Base-by-base conservation (phyloP, 2,888 invertebrate species). In the Lycia hirtaria region DNA sequence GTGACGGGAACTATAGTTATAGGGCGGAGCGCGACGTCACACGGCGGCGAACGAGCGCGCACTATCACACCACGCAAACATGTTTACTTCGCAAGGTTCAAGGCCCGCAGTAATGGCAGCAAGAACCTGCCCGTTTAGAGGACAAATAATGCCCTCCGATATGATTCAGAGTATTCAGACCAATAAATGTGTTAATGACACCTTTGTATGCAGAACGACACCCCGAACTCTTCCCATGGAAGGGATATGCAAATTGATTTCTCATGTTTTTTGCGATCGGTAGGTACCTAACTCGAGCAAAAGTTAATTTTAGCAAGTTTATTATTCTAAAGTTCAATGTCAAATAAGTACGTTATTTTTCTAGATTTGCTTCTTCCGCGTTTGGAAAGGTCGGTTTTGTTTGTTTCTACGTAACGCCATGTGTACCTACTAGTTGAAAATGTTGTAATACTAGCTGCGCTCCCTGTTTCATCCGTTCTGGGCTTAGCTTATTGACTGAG, bases 1-100 rank as follows among this genome's bases (percentile, higher is more conserved):
- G n/a, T n/a, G n/a, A n/a, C n/a, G n/a, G n/a, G n/a, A n/a, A n/a
- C n/a, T n/a, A n/a, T n/a, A 56, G 50, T 65, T 71, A 72, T 67
- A 76, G 78, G 76, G 73, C 73, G 68, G 69, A 73, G 67, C 60
- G 71, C 85, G 84, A 88, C 73, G 76, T 76, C 73, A 80, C 66
- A 56, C 67, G 14, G 32, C 12, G 9, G 24, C 19, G 80, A 78
- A 78, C 73, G 81, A 86, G 79, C 87, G 87, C 87, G 86, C 86
- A 87, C 69, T n/a, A n/a, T n/a, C 69, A 72, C 70, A 80, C 74
- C 78, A 83, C 83, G 84, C 86, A 91, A 91, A 91, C 89, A 90
- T 90, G 91, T 91, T 91, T 90, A 87, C 86, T 75, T 74, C 81
- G 76, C 84, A 85, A 89, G 87, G 91, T 92, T 91, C 90, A 92